Evolutionary conservation across 2,888 invertebrate species (phyloP).

Genomic region (Apamea epomidion): DNA sequence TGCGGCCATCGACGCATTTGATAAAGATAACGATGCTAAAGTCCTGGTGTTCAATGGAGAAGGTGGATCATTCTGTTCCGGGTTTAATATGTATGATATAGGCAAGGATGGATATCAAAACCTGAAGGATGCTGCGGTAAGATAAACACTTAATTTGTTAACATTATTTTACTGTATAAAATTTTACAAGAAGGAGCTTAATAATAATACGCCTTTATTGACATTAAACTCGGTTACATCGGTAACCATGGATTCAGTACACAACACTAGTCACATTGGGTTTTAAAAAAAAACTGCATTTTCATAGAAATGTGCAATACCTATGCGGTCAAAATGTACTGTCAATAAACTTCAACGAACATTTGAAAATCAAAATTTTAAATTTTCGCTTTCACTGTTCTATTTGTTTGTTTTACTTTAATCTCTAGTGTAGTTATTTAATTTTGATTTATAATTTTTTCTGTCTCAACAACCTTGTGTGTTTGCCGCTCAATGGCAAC

Average conservation of each 20-base stretch:
- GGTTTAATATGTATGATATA: conserved; percentile 96
- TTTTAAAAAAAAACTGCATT: too few species aligned
- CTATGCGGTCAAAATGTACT: too few species aligned
- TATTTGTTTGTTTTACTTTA: not conserved
- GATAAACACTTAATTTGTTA: conserved; percentile 45
- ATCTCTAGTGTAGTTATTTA: not conserved
- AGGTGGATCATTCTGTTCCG: conserved; percentile 98
- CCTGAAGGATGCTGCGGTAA: conserved; percentile 84
- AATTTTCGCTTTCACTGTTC: not conserved
- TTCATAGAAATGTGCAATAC: too few species aligned
- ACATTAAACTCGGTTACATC: too few species aligned
- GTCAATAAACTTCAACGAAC: too few species aligned
- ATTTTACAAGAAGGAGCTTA: not conserved
- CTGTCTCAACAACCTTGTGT: not conserved
- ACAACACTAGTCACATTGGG: too few species aligned
- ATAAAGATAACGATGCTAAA: conserved; percentile 92
- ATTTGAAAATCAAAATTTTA: too few species aligned
- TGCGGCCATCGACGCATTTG: conserved; percentile 94
- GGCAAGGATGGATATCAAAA: conserved; percentile 83
- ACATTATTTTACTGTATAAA: conserved; percentile 1
- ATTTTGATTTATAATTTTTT: not conserved
- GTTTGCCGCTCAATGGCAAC: not conserved
- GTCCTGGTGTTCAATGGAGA: conserved; percentile 96
- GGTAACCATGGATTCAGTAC: not conserved
- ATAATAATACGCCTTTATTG: not conserved